A percentile compares a stretch with the other conserved stretches of the same genome.
phyloP scores from a whole-genome alignment of 2,797 vertebrate genomes.

The Sitta carolinensis region DNA sequence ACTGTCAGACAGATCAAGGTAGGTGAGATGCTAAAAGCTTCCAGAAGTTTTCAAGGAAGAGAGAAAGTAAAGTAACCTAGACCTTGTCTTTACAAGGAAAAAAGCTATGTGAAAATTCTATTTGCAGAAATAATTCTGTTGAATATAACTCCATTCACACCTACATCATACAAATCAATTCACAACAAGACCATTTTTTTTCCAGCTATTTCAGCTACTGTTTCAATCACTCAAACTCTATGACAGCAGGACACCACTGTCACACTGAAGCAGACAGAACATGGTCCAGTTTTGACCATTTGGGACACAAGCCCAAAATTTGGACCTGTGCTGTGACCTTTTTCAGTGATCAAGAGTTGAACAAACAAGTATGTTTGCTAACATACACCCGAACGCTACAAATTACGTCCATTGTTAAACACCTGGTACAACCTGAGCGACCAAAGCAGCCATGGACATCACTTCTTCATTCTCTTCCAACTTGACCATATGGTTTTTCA shows the following conservation, averaged over 20 bases:
- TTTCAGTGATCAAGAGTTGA: neutral
- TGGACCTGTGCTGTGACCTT: neutral
- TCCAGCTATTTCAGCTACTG: neutral
- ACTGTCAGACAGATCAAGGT: neutral
- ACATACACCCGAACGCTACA: neutral
- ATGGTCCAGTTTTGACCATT: neutral
- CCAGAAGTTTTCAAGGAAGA: neutral
- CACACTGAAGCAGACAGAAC: neutral
- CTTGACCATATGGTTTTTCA: neutral
- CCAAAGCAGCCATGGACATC: neutral
- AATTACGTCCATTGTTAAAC: neutral
- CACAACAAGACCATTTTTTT: neutral
- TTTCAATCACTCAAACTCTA: neutral
- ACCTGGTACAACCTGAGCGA: neutral
- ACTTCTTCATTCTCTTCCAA: neutral
- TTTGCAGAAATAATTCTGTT: neutral
- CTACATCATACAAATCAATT: neutral
- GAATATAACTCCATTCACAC: neutral
- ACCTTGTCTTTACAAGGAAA: neutral
- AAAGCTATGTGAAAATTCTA: neutral
- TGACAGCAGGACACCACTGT: neutral
- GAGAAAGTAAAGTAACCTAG: neutral
- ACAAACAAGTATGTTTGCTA: neutral
- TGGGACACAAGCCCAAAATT: neutral
- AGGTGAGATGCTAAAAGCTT: neutral